phyloP scores from a whole-genome alignment of 1,140 invertebrate species.

The Drosophila quadrilineata region DNA sequence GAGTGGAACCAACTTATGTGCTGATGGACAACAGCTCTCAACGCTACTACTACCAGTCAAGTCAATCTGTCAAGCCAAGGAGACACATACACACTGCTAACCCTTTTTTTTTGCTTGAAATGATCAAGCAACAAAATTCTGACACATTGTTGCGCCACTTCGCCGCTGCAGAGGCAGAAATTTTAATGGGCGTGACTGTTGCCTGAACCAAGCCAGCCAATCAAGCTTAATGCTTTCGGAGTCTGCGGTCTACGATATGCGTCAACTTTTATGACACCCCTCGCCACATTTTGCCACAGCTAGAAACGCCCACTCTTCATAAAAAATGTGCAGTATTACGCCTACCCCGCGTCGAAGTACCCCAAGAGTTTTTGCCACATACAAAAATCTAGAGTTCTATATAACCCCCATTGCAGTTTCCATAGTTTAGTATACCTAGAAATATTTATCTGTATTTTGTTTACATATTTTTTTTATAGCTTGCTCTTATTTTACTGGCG shows the following conservation, averaged over 20 bases:
- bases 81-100: slow-evolving; percentile 39
- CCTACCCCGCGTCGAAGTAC: neutral
- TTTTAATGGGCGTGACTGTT: slow-evolving; percentile 36
- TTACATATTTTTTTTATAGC: neutral
- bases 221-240: slow-evolving; percentile 56
- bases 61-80: slow-evolving; percentile 58
- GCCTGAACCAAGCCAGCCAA: slow-evolving; percentile 60
- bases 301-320: too few species aligned
- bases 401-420: neutral
- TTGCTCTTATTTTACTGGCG: neutral
- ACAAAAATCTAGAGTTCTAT: neutral
- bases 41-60: too few species aligned
- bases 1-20: slow-evolving; percentile 15
- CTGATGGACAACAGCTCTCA: slow-evolving; percentile 65
- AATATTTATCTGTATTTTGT: neutral
- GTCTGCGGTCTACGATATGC: slow-evolving; percentile 25
- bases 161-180: neutral
- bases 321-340: slow-evolving; percentile 24
- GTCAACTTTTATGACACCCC: slow-evolving; percentile 6
- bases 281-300: slow-evolving; percentile 5
- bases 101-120: slow-evolving; percentile 28
- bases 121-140: slow-evolving; percentile 21
- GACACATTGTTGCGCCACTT: slow-evolving; percentile 62
- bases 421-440: neutral
- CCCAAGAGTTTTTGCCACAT: slow-evolving; percentile 14